phyloP scores from a whole-genome alignment of 2,888 invertebrate genomes.

The Xestia sexstrigata region DNA sequence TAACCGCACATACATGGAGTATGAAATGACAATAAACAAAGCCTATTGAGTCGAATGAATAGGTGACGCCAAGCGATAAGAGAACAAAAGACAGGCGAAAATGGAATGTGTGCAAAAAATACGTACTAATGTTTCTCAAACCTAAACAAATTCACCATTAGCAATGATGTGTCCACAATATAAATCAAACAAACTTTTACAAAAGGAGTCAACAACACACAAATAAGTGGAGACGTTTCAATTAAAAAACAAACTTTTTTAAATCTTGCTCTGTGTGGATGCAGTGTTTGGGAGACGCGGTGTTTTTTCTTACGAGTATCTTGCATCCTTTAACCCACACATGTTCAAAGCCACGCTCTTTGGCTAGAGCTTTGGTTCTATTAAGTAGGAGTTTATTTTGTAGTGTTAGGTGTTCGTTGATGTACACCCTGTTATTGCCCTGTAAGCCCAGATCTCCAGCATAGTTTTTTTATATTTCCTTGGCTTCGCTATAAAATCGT shows the following conservation, averaged over 20 bases:
- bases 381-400: conserved; percentile 7
- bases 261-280: conserved; percentile 6
- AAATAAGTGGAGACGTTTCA: too few relatives aligned
- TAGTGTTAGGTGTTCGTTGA: background rate
- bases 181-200: too few relatives aligned
- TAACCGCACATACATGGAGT: too few relatives aligned
- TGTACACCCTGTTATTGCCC: background rate
- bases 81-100: background rate
- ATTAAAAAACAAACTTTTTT: too few relatives aligned
- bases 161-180: too few relatives aligned
- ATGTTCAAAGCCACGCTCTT: background rate
- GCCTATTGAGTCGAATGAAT: too few relatives aligned
- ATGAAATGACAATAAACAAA: too few relatives aligned
- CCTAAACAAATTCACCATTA: too few relatives aligned
- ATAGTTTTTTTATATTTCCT: background rate
- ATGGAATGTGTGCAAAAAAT: background rate
- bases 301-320: conserved; percentile 10
- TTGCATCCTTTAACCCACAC: conserved; percentile 20
- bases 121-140: background rate
- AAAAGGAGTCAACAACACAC: background rate
- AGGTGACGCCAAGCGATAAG: too few relatives aligned
- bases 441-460: background rate
- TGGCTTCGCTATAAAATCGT: background rate
- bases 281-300: background rate
- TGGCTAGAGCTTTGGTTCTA: conserved; percentile 3